Base-by-base conservation (phyloP, 92 coral and sea anemone genomes). In the Plumapathes pennacea region DNA sequence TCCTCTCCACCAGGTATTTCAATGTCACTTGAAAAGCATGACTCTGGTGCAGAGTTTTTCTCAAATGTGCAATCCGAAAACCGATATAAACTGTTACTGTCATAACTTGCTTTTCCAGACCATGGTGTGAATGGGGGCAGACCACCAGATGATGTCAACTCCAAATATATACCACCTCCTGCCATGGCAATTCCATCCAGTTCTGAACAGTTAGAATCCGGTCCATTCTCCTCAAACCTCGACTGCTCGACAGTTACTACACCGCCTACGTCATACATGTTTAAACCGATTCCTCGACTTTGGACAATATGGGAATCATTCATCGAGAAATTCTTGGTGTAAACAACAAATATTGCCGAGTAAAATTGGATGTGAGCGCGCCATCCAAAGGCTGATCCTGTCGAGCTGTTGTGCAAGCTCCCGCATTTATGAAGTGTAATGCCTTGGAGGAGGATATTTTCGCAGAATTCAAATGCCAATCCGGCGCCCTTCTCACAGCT, bases 151-250 rank as follows among this genome's bases (percentile, higher is more conserved):
- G 14, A 76, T 5, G 96, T 88, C 42, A 75, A 83, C 55, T 82
- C 89, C 50, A 88, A 37, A 50, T 81, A 81, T 40, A 83, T 29
- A 2, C 96, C 96, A 33, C 96, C 96, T 38, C 96, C 96, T 34
- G 86, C 74, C 25, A 25, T 5, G 19, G 85, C 60, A 7, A 38
- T 39, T 20, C 70, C 65, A 55, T 40, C 17, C 37, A 57, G 38
- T 34, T 45, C 11, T 29, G 70, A 36, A 57, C 20, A 44, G 36
- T 26, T 59, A 37, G 21, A 27, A 21, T 36, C 53, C 32, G 69
- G 85, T 9, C 58, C 9, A 67, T 90, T 90, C 21, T 62, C 37
- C 13, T 38, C 50, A 59, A 90, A 87, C 41, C 29, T 18, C 25
- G 96, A 64, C 12, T 55, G 43, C 5, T 12, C 23, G 43, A 91